Percentiles rank a stretch among this genome's conserved stretches.
phyloP scores from a whole-genome alignment of 2,113 vertebrate species.

The Takifugu flavidus region DNA sequence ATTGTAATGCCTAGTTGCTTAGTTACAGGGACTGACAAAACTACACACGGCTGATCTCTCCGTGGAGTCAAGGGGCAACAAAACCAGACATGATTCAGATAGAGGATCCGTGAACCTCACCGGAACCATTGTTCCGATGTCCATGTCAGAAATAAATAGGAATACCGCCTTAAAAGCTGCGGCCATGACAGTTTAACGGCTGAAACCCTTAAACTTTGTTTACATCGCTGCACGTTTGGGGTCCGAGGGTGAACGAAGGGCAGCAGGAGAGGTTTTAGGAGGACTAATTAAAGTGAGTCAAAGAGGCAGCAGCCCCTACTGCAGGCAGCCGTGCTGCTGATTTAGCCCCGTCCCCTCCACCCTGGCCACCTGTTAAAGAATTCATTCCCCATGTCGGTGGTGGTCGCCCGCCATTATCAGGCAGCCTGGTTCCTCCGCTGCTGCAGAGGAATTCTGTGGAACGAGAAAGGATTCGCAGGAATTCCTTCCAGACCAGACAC shows the following conservation, averaged over 20 bases:
- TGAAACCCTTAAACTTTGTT: not conserved
- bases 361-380: constrained; percentile 69
- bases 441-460: constrained; percentile 24
- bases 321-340: constrained; percentile 65
- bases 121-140: constrained; percentile 8
- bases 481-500: constrained; percentile 17
- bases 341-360: constrained; percentile 59
- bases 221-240: not conserved
- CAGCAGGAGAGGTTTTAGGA: constrained; percentile 47
- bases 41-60: constrained; percentile 65
- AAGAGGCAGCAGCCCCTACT: constrained; percentile 59
- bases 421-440: constrained; percentile 47
- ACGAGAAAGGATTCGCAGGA: constrained; percentile 12
- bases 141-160: not conserved
- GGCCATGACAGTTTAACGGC: not conserved
- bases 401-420: constrained; percentile 52
- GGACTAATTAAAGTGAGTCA: constrained; percentile 66
- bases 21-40: constrained; percentile 76
- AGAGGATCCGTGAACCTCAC: constrained; percentile 43
- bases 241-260: constrained; percentile 61
- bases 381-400: constrained; percentile 66
- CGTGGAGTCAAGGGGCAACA: constrained; percentile 53
- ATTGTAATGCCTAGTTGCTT: constrained; percentile 78
- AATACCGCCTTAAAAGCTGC: too few relatives aligned
- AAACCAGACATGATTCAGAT: constrained; percentile 50